phyloP scores from a whole-genome alignment of 92 coral and sea anemone species.

The Epizoanthus illoricatus region DNA sequence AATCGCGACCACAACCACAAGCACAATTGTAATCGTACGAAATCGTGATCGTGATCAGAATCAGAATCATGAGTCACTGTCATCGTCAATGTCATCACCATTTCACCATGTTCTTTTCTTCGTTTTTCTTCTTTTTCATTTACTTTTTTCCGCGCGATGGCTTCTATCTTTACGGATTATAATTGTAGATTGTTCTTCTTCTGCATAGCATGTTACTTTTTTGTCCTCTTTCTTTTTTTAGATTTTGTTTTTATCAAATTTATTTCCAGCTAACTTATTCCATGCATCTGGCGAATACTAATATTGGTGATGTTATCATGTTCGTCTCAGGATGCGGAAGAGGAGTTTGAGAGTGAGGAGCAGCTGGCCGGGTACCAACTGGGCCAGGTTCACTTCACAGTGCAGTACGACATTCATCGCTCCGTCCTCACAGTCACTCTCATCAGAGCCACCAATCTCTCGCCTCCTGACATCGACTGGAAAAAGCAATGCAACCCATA shows the following conservation, averaged over 20 bases:
- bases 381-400: constrained; percentile 79
- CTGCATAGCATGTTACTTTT: background rate
- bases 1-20: background rate
- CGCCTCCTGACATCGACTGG: constrained; percentile 54
- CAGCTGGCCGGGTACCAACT: constrained; percentile 45
- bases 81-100: too few species aligned
- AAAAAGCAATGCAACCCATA: constrained; percentile 84
- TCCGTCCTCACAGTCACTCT: constrained; percentile 66
- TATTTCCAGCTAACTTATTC: background rate
- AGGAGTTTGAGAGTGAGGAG: constrained; percentile 36
- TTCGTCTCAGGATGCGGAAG: constrained; percentile 49
- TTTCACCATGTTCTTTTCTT: too few species aligned
- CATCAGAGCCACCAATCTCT: constrained; percentile 66
- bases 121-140: too few species aligned
- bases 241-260: too few species aligned
- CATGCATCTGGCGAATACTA: background rate
- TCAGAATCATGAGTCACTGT: too few species aligned
- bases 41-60: too few species aligned
- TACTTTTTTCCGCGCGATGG: too few species aligned
- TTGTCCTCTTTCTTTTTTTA: background rate
- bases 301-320: background rate
- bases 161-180: too few species aligned
- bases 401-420: constrained; percentile 71
- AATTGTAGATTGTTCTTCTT: background rate
- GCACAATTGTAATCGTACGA: too few species aligned